A percentile compares a stretch with the other conserved stretches of the same genome.
Evolutionary conservation across 2,888 invertebrate genomes (phyloP).

Genomic region (Galerucella nymphaeae): DNA sequence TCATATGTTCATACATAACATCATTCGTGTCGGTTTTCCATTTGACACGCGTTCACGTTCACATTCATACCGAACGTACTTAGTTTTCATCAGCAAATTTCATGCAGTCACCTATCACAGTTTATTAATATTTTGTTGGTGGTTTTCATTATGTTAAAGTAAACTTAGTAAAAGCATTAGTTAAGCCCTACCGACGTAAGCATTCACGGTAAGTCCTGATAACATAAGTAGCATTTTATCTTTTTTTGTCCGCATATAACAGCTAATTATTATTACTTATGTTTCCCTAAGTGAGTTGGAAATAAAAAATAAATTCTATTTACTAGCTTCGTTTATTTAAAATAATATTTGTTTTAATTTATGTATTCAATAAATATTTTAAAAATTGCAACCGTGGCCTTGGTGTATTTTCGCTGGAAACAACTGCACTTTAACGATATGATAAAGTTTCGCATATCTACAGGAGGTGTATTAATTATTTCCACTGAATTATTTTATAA

Average conservation of each 20-base stretch:
- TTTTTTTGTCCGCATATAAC: not conserved
- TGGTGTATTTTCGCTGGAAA: conserved; percentile 3
- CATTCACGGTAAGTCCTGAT: not conserved
- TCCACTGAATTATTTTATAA: not conserved
- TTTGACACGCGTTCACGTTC: conserved; percentile 15
- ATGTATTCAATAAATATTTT: not conserved
- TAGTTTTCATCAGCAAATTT: conserved; percentile 3
- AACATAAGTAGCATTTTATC: not conserved
- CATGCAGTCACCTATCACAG: not conserved
- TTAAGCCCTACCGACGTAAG: not conserved
- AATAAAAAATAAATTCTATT: not conserved
- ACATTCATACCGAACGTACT: not conserved
- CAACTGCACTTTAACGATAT: not conserved
- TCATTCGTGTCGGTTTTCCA: conserved; percentile 12
- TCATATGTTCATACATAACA: not conserved
- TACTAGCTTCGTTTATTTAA: not conserved
- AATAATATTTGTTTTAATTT: not conserved
- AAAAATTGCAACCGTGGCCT: not conserved
- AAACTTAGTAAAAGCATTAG: too few relatives aligned
- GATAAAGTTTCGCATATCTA: not conserved
- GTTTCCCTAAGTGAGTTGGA: not conserved
- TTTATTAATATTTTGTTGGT: not conserved
- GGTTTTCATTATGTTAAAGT: not conserved
- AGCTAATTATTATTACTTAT: not conserved
- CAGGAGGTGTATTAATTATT: not conserved